Evolutionary conservation across 2,888 invertebrate species (phyloP), one percentile per base, ranked within the genome.

Genomic region (Pantelozetes paolii): DNA sequence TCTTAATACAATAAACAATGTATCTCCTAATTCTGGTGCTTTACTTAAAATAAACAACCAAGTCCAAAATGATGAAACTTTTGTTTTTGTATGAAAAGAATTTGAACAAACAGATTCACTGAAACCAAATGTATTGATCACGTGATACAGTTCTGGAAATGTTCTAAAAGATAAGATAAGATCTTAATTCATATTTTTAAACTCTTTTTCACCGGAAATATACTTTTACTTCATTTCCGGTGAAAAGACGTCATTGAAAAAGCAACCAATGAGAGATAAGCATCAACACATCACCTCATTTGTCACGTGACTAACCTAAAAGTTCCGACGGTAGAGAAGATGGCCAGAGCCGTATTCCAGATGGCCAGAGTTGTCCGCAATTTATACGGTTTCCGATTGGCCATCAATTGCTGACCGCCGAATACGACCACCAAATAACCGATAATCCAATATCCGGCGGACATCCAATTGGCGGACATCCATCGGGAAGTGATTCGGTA

Each of bases 381-480:
- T 81, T 94, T 92, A 83, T 91, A 97, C 84, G 92, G 89, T 77
- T 91, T 90, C 79, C 97, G 87, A 81, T 88, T 89, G 82, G 91
- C 90, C 98, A 99, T 99, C 81, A 90, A 90, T 81, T 91, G 89
- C 82, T 94, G 94, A 67, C 94, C 94, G 77, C 90, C 90, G 83
- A 95, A 97, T 80, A 99, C 93, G 77, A 94, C 86, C 77, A 93
- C 87, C 89, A 98, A 92, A 83, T 99, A 99, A 78, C 91, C 86
- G 78, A 91, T 92, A 78, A 91, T 88, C 82, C 89, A 90, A 81
- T 94, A 93, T 84, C 95, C 93, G 74, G 92, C 91, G 81, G 90
- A 88, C 75, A 92, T 93, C 98, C 98, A 98, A 83, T 98, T 93
- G 80, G 91, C 89, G 78, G 89, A 88, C 94, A 98, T 97, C 94